Evolutionary conservation across 1,140 invertebrate genomes (phyloP).

Genomic region (Panagrolaimus sp.): DNA sequence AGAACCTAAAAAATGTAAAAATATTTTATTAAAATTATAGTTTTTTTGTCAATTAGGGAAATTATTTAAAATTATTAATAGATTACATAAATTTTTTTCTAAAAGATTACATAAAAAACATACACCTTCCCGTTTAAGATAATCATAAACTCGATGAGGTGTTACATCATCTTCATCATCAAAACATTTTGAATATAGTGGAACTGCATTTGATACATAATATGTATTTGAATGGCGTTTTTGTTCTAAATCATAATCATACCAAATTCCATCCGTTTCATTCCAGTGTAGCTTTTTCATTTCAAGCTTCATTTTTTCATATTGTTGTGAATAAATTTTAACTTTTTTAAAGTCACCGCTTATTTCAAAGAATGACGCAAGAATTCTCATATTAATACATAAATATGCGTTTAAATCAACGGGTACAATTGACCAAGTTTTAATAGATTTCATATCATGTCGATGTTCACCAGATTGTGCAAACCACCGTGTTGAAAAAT

Average conservation of each 20-base stretch:
- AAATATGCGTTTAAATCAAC: slow-evolving; percentile 79
- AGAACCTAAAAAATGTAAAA: no score
- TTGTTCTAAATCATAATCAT: slow-evolving; percentile 73
- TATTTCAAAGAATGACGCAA: slow-evolving; percentile 68
- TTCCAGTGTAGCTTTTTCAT: slow-evolving; percentile 77
- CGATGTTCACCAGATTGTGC: slow-evolving; percentile 59
- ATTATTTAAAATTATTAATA: no score
- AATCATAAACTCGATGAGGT: slow-evolving; percentile 66
- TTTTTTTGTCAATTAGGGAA: no score
- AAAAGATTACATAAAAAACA: no score
- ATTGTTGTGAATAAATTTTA: slow-evolving; percentile 66
- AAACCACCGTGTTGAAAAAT: slow-evolving; percentile 83
- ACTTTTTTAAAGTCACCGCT: slow-evolving; percentile 66
- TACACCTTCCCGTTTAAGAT: slow-evolving; percentile 52
- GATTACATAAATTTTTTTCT: no score
- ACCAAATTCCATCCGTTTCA: slow-evolving; percentile 76
- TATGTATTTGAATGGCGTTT: slow-evolving; percentile 62
- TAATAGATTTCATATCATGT: slow-evolving; percentile 49
- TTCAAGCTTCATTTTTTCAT: slow-evolving; percentile 67
- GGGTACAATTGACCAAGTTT: slow-evolving; percentile 66
- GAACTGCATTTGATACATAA: slow-evolving; percentile 76
- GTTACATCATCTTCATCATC: slow-evolving; percentile 61
- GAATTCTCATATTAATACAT: slow-evolving; percentile 71
- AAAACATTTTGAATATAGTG: slow-evolving; percentile 70
- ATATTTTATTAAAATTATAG: no score